Conservation (phyloP, 2,113 vertebrate species). For the Haplochromis burtoni region DNA sequence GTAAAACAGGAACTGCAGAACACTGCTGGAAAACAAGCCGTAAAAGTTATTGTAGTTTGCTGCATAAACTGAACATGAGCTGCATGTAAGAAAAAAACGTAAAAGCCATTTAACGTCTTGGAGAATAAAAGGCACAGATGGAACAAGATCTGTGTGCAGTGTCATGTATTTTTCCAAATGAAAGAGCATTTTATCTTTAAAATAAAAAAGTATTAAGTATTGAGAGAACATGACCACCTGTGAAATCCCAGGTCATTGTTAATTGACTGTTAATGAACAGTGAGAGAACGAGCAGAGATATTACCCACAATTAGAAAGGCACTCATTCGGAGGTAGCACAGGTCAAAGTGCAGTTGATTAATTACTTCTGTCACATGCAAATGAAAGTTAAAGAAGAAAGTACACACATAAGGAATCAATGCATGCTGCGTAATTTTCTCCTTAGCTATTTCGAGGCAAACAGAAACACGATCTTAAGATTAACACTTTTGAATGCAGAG, state of each 20-base stretch:
- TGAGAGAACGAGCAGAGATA: conserved; percentile 55
- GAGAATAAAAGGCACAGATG: neutral
- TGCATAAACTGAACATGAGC: neutral
- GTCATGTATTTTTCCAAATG: neutral
- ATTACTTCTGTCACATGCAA: conserved; percentile 23
- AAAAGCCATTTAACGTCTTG: neutral
- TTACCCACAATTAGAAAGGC: conserved; percentile 70
- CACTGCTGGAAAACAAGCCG: neutral
- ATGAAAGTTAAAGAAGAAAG: neutral
- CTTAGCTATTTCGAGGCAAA: neutral
- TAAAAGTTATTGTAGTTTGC: neutral
- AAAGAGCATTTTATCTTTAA: neutral
- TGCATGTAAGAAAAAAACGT: neutral
- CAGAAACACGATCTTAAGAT: neutral
- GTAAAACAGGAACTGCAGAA: neutral
- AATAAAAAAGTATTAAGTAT: neutral
- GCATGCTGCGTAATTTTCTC: neutral
- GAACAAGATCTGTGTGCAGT: neutral
- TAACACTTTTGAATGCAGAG: neutral
- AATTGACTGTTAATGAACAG: conserved; percentile 57
- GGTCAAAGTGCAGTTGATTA: conserved; percentile 62
- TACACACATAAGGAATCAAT: neutral
- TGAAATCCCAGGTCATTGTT: conserved; percentile 7
- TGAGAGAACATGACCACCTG: conserved; percentile 27
- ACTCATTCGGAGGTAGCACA: conserved; percentile 67